phyloP scores from a whole-genome alignment of 92 coral and sea anemone genomes.

The Phymanthus crucifer region DNA sequence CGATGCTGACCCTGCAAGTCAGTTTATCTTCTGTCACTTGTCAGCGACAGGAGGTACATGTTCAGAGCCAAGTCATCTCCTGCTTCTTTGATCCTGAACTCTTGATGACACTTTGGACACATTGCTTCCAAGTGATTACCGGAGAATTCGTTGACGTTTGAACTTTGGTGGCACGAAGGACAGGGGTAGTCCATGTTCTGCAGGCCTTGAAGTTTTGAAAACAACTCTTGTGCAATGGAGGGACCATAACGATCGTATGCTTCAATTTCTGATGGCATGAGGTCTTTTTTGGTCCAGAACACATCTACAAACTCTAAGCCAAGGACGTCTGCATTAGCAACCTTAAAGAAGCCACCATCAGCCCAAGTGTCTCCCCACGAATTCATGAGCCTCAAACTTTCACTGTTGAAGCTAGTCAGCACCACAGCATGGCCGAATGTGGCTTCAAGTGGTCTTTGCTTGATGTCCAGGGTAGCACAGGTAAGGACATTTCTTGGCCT shows the following conservation, averaged over 20 bases:
- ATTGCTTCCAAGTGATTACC: slow-evolving; percentile 11
- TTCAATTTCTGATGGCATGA: slow-evolving; percentile 23
- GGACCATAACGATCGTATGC: slow-evolving; percentile 20
- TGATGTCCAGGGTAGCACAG: slow-evolving; percentile 15
- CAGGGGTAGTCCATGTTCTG: slow-evolving; percentile 33
- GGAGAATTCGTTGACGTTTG: slow-evolving; percentile 12
- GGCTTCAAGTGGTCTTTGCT: not conserved
- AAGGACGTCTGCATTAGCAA: slow-evolving; percentile 52
- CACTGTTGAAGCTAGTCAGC: slow-evolving; percentile 50
- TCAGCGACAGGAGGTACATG: slow-evolving; percentile 43
- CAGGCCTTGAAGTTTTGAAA: slow-evolving; percentile 26
- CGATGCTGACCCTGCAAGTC: not conserved
- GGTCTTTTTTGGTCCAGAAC: slow-evolving; percentile 26
- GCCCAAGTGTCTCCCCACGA: slow-evolving; percentile 60
- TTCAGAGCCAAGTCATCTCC: slow-evolving; percentile 45
- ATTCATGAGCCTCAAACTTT: slow-evolving; percentile 62
- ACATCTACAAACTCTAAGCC: slow-evolving; percentile 54
- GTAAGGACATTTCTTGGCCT: slow-evolving; percentile 48
- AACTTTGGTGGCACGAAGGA: slow-evolving; percentile 13
- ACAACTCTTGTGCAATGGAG: slow-evolving; percentile 15
- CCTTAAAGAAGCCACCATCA: slow-evolving; percentile 64
- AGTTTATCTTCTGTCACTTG: not conserved
- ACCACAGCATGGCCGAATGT: slow-evolving; percentile 54
- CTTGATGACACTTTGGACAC: slow-evolving; percentile 9
- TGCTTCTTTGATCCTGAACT: not conserved